Percentiles rank a stretch among this genome's conserved stretches.
phyloP scores from a whole-genome alignment of 2,888 invertebrate species.

The Drosophila aldrichi region DNA sequence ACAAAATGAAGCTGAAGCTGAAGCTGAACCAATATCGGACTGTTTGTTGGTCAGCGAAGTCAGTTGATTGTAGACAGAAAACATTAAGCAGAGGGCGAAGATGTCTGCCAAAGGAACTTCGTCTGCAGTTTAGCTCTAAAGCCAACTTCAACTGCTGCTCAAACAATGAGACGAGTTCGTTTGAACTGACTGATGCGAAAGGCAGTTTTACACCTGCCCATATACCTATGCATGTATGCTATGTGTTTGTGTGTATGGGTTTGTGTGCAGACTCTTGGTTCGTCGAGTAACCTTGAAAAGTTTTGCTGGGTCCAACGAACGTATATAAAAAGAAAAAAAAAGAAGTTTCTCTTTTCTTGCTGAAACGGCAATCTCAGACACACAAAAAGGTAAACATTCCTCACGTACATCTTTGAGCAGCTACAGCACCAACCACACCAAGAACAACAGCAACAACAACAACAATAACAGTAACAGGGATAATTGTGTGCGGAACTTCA shows the following conservation, averaged over 20 bases:
- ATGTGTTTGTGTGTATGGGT: not conserved
- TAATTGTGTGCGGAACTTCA: constrained; percentile 21
- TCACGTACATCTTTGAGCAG: constrained; percentile 55
- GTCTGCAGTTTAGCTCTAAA: constrained; percentile 58
- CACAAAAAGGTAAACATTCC: constrained; percentile 62
- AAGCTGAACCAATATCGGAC: constrained; percentile 11
- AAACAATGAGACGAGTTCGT: constrained; percentile 3
- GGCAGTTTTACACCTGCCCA: constrained; percentile 37
- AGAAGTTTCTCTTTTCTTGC: constrained; percentile 56
- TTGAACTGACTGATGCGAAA: constrained; percentile 51
- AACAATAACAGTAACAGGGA: constrained; percentile 27
- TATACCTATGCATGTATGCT: not conserved
- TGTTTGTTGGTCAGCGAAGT: not conserved
- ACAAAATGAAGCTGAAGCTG: constrained; percentile 32
- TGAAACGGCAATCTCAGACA: constrained; percentile 62
- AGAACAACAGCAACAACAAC: not conserved
- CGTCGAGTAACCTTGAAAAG: constrained; percentile 71
- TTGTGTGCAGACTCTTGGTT: constrained; percentile 25
- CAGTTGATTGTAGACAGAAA: constrained; percentile 29
- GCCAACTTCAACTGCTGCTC: constrained; percentile 10
- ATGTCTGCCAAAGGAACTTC: constrained; percentile 22
- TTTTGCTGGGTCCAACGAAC: constrained; percentile 71
- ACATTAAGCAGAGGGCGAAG: constrained; percentile 15
- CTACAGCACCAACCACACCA: constrained; percentile 20
- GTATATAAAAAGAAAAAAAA: constrained; percentile 53